Evolutionary conservation across 2,888 invertebrate genomes (phyloP).

Genomic region (Oasisia sp.): DNA sequence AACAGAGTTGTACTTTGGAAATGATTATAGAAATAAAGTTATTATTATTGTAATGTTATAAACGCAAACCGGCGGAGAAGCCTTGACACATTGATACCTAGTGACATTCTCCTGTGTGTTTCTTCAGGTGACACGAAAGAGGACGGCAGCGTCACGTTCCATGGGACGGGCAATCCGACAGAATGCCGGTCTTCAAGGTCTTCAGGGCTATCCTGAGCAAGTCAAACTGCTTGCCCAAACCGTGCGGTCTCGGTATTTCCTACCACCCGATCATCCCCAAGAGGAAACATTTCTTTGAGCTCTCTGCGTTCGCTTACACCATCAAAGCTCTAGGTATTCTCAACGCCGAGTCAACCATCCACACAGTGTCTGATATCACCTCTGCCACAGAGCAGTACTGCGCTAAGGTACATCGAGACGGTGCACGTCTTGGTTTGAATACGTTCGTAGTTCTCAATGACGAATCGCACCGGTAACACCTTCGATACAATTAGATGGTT

Average conservation of each 20-base stretch:
- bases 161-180: slow-evolving; percentile 49
- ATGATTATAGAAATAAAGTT: too few relatives aligned
- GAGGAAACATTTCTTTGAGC: slow-evolving; percentile 35
- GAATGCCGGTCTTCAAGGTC: slow-evolving; percentile 44
- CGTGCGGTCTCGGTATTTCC: slow-evolving; percentile 54
- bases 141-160: slow-evolving; percentile 22
- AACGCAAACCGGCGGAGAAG: too few relatives aligned
- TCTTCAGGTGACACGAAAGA: not conserved
- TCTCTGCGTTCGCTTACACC: slow-evolving; percentile 35
- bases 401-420: slow-evolving; percentile 32
- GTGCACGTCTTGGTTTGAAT: too few relatives aligned
- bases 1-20: too few relatives aligned
- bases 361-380: not conserved
- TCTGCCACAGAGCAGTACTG: slow-evolving; percentile 32
- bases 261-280: slow-evolving; percentile 39
- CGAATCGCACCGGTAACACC: too few relatives aligned
- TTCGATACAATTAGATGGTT: too few relatives aligned
- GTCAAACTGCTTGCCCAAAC: slow-evolving; percentile 46
- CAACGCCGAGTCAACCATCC: not conserved
- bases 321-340: slow-evolving; percentile 30
- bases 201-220: not conserved
- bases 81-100: not conserved
- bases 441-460: too few relatives aligned
- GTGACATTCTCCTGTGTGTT: not conserved
- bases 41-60: too few relatives aligned